Evolutionary conservation across 2,797 vertebrate species (phyloP).

Genomic region (Hephaestus fuliginosus): DNA sequence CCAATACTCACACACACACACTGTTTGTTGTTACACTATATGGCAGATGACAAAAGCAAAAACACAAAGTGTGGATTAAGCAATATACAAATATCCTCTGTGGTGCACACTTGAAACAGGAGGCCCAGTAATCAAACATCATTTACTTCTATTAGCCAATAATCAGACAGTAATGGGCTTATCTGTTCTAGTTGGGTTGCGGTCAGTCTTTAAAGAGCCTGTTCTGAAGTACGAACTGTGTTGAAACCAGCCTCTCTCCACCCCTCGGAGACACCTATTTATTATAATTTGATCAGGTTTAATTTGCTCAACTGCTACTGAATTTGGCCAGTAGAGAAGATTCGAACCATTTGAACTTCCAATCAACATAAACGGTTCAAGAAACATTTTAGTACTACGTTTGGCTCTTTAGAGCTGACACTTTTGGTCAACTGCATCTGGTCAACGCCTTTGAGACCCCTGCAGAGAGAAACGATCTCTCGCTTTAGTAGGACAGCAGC

Average conservation of each 20-base stretch:
- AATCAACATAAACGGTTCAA: background rate
- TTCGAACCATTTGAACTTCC: background rate
- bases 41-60: constrained; percentile 39
- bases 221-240: background rate
- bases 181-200: constrained; percentile 39
- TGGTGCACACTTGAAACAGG: constrained; percentile 28
- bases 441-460: constrained; percentile 39
- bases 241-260: background rate
- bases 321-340: background rate
- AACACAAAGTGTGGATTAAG: constrained; percentile 50
- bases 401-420: background rate
- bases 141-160: constrained; percentile 33
- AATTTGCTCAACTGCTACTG: background rate
- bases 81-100: constrained; percentile 58
- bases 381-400: background rate
- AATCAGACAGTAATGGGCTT: constrained; percentile 35
- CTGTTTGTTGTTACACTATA: constrained; percentile 24
- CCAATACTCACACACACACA: background rate
- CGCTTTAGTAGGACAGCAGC: constrained; percentile 30
- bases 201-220: background rate
- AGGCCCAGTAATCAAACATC: constrained; percentile 56
- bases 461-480: constrained; percentile 33
- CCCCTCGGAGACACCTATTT: background rate
- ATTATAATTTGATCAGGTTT: constrained; percentile 10
- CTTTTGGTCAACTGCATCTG: constrained; percentile 16